Evolutionary conservation across 2,888 invertebrate genomes (phyloP).

Genomic region (Pollenia labialis): DNA sequence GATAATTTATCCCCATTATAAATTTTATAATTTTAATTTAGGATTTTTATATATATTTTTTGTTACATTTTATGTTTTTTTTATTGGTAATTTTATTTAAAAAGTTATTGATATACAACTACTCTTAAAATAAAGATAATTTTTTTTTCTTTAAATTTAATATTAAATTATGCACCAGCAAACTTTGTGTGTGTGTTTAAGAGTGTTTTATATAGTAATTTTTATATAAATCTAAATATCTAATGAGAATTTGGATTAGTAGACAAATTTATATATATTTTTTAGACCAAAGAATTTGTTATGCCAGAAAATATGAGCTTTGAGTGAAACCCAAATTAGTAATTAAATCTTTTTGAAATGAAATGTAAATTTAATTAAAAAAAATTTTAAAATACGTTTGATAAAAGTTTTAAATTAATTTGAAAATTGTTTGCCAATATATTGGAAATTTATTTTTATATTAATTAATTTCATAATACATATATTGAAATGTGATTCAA

Average conservation of each 20-base stretch:
- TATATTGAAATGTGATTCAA: too few species aligned
- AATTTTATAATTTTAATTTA: conserved; percentile 28
- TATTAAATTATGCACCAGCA: conserved; percentile 63
- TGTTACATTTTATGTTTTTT: conserved; percentile 28
- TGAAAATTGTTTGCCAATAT: too few species aligned
- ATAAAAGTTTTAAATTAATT: too few species aligned
- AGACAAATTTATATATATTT: conserved; percentile 30
- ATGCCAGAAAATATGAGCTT: background rate
- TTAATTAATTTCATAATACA: too few species aligned
- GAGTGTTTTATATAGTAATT: conserved; percentile 14
- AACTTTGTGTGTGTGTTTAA: conserved; percentile 30
- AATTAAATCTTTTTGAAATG: background rate
- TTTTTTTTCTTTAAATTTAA: conserved; percentile 48
- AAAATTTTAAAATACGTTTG: too few species aligned
- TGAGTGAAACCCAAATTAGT: background rate
- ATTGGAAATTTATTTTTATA: too few species aligned
- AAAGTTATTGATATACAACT: conserved; percentile 65
- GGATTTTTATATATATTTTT: conserved; percentile 18
- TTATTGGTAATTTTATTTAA: conserved; percentile 52
- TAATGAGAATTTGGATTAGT: conserved; percentile 19
- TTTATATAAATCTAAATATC: conserved; percentile 27
- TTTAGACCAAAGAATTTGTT: conserved; percentile 31
- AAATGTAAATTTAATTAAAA: too few species aligned
- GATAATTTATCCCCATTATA: too few species aligned
- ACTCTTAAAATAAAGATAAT: conserved; percentile 63